A percentile compares a stretch with the other conserved stretches of the same genome.
Conservation (phyloP, 2,797 vertebrate genomes). For the Distichodus sexfasciatus region DNA sequence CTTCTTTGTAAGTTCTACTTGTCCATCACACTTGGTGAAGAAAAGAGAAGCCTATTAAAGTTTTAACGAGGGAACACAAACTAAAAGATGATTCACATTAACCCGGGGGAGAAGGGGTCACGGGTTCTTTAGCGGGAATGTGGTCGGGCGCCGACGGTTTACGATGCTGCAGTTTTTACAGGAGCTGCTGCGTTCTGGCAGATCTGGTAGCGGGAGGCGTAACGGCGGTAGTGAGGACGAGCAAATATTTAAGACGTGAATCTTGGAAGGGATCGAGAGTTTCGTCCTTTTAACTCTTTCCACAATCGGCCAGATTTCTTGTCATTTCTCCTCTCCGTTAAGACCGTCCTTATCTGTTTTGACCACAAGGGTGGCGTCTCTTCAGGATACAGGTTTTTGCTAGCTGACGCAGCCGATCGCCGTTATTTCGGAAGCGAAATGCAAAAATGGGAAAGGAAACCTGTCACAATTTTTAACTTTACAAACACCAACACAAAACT, state of each 20-base stretch:
- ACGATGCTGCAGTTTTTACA: not conserved
- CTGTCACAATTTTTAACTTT: too few relatives aligned
- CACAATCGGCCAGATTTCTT: too few relatives aligned
- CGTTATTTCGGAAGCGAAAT: too few relatives aligned
- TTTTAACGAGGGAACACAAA: slow-evolving; percentile 7
- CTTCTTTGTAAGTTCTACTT: not conserved
- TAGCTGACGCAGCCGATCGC: too few relatives aligned
- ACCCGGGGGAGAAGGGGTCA: not conserved
- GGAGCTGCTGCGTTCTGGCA: not conserved
- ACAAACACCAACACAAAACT: too few relatives aligned
- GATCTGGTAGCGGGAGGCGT: not conserved
- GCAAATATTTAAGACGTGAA: slow-evolving; percentile 22
- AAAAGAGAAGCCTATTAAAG: not conserved
- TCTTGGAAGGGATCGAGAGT: too few relatives aligned
- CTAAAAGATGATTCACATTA: not conserved
- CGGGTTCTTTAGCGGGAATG: not conserved
- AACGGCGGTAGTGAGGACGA: slow-evolving; percentile 4
- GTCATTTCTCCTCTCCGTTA: too few relatives aligned
- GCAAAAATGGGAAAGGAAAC: too few relatives aligned
- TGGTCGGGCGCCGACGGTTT: slow-evolving; percentile 13
- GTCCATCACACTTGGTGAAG: not conserved
- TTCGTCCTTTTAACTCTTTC: too few relatives aligned
- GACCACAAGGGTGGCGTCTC: too few relatives aligned
- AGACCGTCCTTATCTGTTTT: too few relatives aligned
- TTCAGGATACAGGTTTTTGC: too few relatives aligned